Evolutionary conservation across 2,113 vertebrate species (phyloP), one percentile per base, ranked within the genome.

Genomic region (Cynoglossus semilaevis): DNA sequence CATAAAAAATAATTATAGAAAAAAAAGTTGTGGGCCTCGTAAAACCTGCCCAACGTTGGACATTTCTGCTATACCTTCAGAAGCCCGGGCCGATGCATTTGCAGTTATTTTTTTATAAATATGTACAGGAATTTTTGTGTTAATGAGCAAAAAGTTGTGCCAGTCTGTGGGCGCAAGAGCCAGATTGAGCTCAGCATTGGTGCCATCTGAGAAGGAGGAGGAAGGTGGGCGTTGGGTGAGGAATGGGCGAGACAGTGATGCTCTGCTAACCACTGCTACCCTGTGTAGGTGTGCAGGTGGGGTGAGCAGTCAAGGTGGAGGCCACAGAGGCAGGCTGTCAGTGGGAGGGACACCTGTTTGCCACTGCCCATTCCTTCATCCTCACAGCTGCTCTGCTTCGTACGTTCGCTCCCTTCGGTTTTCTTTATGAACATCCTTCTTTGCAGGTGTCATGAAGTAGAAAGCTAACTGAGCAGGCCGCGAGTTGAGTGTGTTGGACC

Each of bases 341-440:
- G 84, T 87, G 76, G 84, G 87, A 88, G 87, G 84, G 85, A 86
- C 87, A 88, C 85, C 86, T 90, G 88, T 82, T 87, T 63, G 35
- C 69, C 38, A 11, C 57, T 74, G 76, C 77, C 59, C 63, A 50
- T 41, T 67, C 58, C 72, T 72, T 84, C 68, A 68, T 69, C 71
- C 63, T 54, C 76, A 71, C 86, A 86, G 73, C 81, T 85, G 78
- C 67, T 83, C 22, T 4, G 8, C 70, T 59, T 56, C 37, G 72
- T 62, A 57, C 56, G 51, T 63, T 53, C 34, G 56, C 65, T 64
- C 54, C 45, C 17, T 62, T 52, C 45, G 29, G 3, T 58, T 53
- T 16, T 38, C 4, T 49, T 53, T 45, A 54, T 53, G 46, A 34
- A 52, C 46, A 35, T 61, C 43, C 37, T 46, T 54, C 47, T n/a